These are phyloP conservation scores for Hippocampus kuda DNA, from an alignment of 2,797 vertebrate species.

Conservation along the genomic window DNA sequence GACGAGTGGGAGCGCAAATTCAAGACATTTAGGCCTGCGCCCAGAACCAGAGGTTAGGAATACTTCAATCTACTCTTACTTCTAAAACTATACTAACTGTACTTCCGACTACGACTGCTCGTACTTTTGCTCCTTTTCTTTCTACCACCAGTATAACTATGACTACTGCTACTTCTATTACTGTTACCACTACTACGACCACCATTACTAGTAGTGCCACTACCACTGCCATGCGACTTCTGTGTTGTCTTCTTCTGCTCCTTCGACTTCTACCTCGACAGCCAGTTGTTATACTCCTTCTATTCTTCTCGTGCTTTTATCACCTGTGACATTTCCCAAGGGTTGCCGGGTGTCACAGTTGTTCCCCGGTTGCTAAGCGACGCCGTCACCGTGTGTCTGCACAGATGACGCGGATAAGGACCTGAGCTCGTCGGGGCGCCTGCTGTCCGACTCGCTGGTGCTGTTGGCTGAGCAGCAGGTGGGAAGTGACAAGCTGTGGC, in stretches of 20 bases:
- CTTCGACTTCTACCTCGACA: too few relatives aligned
- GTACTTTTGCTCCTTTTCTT: too few relatives aligned
- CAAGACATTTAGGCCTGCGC: constrained; percentile 62
- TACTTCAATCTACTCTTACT: not conserved
- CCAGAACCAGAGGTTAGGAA: constrained; percentile 68
- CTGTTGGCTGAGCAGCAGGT: constrained; percentile 79
- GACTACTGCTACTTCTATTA: not conserved
- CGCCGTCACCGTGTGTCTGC: not conserved
- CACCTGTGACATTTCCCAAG: not conserved
- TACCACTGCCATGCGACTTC: too few relatives aligned
- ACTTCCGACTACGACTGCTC: too few relatives aligned
- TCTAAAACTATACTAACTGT: not conserved
- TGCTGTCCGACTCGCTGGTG: constrained; percentile 74
- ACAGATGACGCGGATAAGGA: constrained; percentile 72
- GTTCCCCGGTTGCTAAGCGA: not conserved
- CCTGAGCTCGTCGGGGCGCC: constrained; percentile 66
- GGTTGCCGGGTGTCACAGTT: not conserved
- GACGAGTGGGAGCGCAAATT: constrained; percentile 88
- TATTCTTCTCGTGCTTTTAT: not conserved
- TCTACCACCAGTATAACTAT: not conserved
- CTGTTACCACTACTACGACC: not conserved
- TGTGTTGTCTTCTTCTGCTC: too few relatives aligned
- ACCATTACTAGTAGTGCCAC: too few relatives aligned
- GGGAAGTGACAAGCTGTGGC: constrained; percentile 74
- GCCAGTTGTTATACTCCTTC: not conserved